Base-by-base conservation (phyloP, 2,113 vertebrate genomes). In the Orientallactaga bullata region DNA sequence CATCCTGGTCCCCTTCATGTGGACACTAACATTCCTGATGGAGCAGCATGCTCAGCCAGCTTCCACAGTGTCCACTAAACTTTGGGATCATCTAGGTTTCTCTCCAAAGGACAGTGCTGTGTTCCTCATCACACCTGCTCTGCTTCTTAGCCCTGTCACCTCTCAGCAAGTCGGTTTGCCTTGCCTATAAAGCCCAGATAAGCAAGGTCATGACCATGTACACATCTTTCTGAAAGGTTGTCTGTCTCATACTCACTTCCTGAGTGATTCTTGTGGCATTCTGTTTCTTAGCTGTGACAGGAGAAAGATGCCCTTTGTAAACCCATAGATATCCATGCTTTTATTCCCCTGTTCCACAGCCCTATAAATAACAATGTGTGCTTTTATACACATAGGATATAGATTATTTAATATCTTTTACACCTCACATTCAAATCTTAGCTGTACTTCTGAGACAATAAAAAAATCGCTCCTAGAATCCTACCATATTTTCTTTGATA, bases 111-210 rank as follows among this genome's bases (percentile, higher is more conserved):
- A 5, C 5, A n/a, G 4, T 24, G 20, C 15, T 61, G 2, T 3
- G 28, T 60, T 37, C 28, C 4, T 10, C 7, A 3, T 28, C 24
- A 32, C 3, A 9, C 2, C 16, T 68, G 0, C 16, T 28, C 11
- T 47, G 4, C 32, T 16, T 71, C 26, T 16, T 68, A 42, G 42
- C 1, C 7, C 5, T 58, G 8, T 30, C 32, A 17, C 58, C 32
- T n/a, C 55, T 60, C 32, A 35, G 32, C 20, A 80, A 60, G 23
- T 61, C 21, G 55, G 5, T 24, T 35, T 28, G 21, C 23, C 5
- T 55, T 90, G 13, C 37, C 30, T 18, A 24, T 32, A 42, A 4
- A 42, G n/a, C 32, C 72, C 17, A 93, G 60, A 58, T 51, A 16
- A 74, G 10, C 26, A 55, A 26, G 32, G 24, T 16, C 12, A 28